Conservation (phyloP, 2,797 vertebrate genomes). For the Enteromius anoplus region DNA sequence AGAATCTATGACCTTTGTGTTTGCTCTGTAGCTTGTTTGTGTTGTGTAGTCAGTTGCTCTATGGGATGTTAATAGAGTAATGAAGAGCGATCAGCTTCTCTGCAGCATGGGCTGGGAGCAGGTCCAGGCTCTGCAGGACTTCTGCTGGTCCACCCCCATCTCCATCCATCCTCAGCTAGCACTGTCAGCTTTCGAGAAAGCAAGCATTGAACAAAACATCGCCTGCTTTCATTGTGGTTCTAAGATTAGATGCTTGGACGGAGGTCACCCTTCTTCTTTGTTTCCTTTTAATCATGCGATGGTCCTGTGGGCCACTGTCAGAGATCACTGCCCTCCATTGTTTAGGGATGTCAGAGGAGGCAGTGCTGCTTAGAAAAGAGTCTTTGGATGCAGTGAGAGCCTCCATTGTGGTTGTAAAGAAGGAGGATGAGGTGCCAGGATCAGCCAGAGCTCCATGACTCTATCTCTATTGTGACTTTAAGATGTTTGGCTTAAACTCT, state of each 20-base stretch:
- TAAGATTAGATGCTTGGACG: slow-evolving; percentile 37
- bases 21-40: neutral
- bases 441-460: slow-evolving; percentile 25
- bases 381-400: slow-evolving; percentile 50
- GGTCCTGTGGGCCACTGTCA: slow-evolving; percentile 30
- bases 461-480: slow-evolving; percentile 36
- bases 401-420: slow-evolving; percentile 41
- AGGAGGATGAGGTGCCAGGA: slow-evolving; percentile 34
- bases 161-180: slow-evolving; percentile 33
- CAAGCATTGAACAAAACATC: slow-evolving; percentile 18
- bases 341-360: slow-evolving; percentile 28
- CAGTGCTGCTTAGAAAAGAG: slow-evolving; percentile 48
- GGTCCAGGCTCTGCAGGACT: neutral
- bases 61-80: slow-evolving; percentile 40
- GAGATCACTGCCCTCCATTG: slow-evolving; percentile 50
- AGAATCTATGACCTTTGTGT: neutral
- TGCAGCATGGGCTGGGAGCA: slow-evolving; percentile 15
- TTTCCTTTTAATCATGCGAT: slow-evolving; percentile 43
- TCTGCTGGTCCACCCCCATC: slow-evolving; percentile 5
- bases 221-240: slow-evolving; percentile 28
- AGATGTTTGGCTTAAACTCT: slow-evolving; percentile 26
- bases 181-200: slow-evolving; percentile 22
- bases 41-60: neutral
- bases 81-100: slow-evolving; percentile 29
- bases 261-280: slow-evolving; percentile 41